These are phyloP conservation scores for Pseudopodoces humilis DNA, from an alignment of 2,113 vertebrate genomes.

Conservation along the genomic window DNA sequence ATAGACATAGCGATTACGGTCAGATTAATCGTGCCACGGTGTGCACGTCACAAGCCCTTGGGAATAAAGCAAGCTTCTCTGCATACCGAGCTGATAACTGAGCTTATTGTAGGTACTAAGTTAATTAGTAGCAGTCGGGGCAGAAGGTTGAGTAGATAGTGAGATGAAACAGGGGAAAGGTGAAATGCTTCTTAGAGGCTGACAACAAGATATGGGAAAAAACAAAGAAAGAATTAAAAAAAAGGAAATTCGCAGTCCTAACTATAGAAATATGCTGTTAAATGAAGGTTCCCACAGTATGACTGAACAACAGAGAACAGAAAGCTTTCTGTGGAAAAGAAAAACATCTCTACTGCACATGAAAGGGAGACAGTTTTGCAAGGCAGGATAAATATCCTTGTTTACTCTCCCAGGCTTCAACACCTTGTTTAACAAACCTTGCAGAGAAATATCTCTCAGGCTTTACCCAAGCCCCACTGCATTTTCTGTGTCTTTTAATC, in stretches of 20 bases:
- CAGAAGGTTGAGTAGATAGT: constrained; percentile 26
- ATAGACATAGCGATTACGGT: not conserved
- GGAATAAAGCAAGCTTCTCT: constrained; percentile 42
- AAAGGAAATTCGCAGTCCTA: not conserved
- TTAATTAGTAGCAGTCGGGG: constrained; percentile 41
- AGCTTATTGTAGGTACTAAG: not conserved
- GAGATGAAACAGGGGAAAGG: constrained; percentile 40
- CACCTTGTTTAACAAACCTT: not conserved
- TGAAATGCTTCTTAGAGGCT: constrained; percentile 5
- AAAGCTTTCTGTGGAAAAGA: not conserved
- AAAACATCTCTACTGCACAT: not conserved
- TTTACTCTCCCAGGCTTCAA: not conserved
- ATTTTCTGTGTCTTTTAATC: not conserved
- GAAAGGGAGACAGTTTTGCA: not conserved
- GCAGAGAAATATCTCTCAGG: not conserved
- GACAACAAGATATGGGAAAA: not conserved
- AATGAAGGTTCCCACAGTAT: not conserved
- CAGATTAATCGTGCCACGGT: not conserved
- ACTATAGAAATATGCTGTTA: not conserved
- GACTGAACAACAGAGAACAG: not conserved
- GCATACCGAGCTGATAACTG: constrained; percentile 40
- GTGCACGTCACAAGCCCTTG: constrained; percentile 2
- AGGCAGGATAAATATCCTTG: not conserved
- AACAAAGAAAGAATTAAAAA: not conserved
- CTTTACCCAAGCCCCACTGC: not conserved